Evolutionary conservation across 37 sponge, comb jelly and placozoan species (phyloP).

Genomic region (Beroe forskalii): DNA sequence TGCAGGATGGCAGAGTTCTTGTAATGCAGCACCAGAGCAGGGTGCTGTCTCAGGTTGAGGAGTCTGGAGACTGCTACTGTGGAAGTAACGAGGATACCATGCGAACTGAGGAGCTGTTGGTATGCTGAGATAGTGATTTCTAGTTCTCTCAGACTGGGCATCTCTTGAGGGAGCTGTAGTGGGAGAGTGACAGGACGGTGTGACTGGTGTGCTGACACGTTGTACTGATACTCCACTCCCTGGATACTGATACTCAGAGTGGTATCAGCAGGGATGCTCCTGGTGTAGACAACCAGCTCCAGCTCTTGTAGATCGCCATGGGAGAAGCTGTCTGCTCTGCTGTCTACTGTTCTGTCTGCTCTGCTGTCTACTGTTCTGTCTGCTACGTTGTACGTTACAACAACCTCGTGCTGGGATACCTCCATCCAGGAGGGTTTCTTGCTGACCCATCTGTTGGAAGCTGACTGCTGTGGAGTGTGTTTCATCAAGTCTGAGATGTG

Average conservation of each 20-base stretch:
- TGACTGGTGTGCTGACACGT: background rate
- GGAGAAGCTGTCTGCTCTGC: background rate
- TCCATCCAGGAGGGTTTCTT: background rate
- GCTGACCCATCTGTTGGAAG: background rate
- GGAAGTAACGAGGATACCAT: conserved; percentile 5
- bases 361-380: background rate
- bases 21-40: background rate
- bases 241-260: background rate
- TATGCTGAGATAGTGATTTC: conserved; percentile 10
- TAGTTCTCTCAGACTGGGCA: background rate
- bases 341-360: background rate
- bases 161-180: background rate
- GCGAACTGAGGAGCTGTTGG: background rate
- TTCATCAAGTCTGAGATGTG: background rate
- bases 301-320: conserved; percentile 4
- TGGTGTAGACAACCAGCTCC: conserved; percentile 21
- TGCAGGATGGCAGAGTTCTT: conserved; percentile 16
- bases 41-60: background rate
- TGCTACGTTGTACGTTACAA: background rate
- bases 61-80: background rate
- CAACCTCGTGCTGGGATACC: background rate
- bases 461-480: background rate
- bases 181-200: background rate
- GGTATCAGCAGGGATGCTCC: background rate
- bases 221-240: background rate